Evolutionary conservation across 2,888 invertebrate species (phyloP).

Genomic region (Ellobium chinense): DNA sequence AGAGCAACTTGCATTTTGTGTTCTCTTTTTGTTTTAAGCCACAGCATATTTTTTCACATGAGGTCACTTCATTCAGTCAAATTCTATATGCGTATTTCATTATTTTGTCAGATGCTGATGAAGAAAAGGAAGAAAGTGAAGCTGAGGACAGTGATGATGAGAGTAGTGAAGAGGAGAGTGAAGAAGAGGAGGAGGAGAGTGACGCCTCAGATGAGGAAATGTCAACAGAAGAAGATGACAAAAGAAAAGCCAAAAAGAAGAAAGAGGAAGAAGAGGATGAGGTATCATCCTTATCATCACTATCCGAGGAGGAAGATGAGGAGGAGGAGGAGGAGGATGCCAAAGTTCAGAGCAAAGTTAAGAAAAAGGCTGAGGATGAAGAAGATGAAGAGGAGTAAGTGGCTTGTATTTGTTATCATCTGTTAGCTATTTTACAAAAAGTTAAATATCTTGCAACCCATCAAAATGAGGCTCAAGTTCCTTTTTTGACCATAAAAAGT

Average conservation of each 20-base stretch:
- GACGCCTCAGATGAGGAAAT: slow-evolving; percentile 54
- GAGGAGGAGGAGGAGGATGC: slow-evolving; percentile 1
- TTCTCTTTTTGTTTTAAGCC: no score
- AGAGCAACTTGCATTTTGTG: no score
- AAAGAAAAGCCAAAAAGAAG: slow-evolving; percentile 37
- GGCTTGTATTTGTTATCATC: not conserved
- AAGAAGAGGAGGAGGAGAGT: slow-evolving; percentile 53
- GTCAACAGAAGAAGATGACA: slow-evolving; percentile 47
- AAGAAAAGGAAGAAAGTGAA: slow-evolving; percentile 39
- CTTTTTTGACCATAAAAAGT: no score
- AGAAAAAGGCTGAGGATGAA: slow-evolving; percentile 27
- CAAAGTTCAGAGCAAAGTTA: not conserved
- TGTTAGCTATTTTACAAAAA: no score
- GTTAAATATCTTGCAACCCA: no score
- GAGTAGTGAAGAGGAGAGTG: slow-evolving; percentile 50
- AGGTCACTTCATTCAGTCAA: no score
- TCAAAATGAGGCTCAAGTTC: no score
- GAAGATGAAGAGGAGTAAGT: slow-evolving; percentile 35
- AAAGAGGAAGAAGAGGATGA: slow-evolving; percentile 11
- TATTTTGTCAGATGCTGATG: slow-evolving; percentile 16
- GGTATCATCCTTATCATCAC: slow-evolving; percentile 30
- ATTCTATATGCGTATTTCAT: no score
- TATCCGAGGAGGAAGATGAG: slow-evolving; percentile 10
- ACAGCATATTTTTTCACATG: no score
- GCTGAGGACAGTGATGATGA: slow-evolving; percentile 53